Conservation (phyloP, 2,113 vertebrate genomes). For the Rana temporaria region DNA sequence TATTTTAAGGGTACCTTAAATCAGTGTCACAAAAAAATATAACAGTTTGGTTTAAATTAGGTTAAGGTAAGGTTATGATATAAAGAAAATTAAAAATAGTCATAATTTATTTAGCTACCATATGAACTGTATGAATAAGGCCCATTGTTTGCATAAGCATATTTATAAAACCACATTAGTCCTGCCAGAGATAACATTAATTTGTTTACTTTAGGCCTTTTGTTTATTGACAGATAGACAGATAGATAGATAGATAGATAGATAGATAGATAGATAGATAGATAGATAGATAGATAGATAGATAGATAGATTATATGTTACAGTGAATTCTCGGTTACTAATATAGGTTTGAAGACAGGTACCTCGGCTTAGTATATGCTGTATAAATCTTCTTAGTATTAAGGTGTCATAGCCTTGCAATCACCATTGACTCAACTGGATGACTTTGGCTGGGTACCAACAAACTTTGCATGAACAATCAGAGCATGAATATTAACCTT, state of each 20-base stretch:
- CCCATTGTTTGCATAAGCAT: slow-evolving; percentile 6
- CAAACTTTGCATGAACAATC: no score
- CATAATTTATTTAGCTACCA: slow-evolving; percentile 30
- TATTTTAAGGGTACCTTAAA: slow-evolving; percentile 40
- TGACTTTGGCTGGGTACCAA: no score
- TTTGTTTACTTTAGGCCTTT: neutral
- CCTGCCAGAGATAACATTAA: slow-evolving; percentile 37
- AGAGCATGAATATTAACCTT: no score
- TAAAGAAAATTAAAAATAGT: slow-evolving; percentile 6
- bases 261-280: neutral
- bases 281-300: slow-evolving; percentile 1
- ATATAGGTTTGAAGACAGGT: no score
- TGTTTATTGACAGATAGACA: no score
- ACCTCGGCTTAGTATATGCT: no score
- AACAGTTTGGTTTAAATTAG: slow-evolving; percentile 47
- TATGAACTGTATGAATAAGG: slow-evolving; percentile 1
- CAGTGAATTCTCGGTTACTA: no score
- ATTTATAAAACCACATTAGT: neutral
- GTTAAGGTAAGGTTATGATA: slow-evolving; percentile 25
- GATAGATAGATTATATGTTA: neutral
- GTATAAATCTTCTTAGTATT: no score
- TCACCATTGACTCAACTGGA: no score
- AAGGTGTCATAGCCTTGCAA: no score
- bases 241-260: no score
- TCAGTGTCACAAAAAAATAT: slow-evolving; percentile 41